phyloP scores from a whole-genome alignment of 2,888 invertebrate species.

The Leptopilina drosophilae region DNA sequence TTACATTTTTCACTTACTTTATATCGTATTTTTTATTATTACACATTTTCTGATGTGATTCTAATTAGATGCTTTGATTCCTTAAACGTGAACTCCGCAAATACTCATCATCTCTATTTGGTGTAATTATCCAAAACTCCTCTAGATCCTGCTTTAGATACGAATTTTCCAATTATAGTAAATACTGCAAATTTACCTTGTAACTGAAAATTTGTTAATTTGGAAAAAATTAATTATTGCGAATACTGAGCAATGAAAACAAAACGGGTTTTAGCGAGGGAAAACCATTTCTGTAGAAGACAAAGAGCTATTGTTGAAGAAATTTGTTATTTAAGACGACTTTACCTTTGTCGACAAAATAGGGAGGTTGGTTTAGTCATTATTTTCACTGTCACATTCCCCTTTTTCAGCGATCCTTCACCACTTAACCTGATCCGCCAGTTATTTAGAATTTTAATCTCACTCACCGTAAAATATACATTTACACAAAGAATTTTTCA shows the following conservation, averaged over 20 bases:
- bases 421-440: slow-evolving; percentile 23
- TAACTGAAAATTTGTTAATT: too few relatives aligned
- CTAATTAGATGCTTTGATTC: too few relatives aligned
- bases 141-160: too few relatives aligned
- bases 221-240: slow-evolving; percentile 37
- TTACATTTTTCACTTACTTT: neutral
- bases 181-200: too few relatives aligned
- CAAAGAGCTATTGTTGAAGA: slow-evolving; percentile 57
- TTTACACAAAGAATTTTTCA: neutral
- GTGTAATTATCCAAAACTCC: too few relatives aligned
- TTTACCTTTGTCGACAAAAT: slow-evolving; percentile 13
- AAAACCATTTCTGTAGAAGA: neutral
- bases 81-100: too few relatives aligned
- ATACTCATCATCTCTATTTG: too few relatives aligned
- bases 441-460: neutral
- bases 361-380: slow-evolving; percentile 17
- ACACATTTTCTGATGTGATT: neutral
- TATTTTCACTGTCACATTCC: slow-evolving; percentile 19
- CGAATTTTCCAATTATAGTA: too few relatives aligned
- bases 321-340: slow-evolving; percentile 48
- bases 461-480: neutral
- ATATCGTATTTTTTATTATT: neutral
- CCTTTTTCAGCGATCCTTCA: slow-evolving; percentile 6
- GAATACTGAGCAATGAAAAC: slow-evolving; percentile 44
- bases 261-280: neutral